Percentiles rank a stretch among this genome's conserved stretches.
Conservation (phyloP, 1,140 invertebrate genomes). For the Lanistes nyassanus region DNA sequence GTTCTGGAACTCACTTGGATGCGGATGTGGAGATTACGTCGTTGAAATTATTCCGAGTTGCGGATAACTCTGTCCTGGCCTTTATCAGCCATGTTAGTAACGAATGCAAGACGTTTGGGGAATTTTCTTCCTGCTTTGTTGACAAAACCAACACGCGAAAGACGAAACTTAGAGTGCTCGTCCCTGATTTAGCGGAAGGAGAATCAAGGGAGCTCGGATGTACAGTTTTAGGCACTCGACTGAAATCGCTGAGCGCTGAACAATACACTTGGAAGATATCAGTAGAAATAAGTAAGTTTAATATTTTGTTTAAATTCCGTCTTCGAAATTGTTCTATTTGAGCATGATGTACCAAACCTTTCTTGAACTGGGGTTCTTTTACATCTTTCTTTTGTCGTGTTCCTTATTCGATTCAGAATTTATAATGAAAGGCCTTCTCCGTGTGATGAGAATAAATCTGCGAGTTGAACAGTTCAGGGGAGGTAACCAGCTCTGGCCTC, state of each 20-base stretch:
- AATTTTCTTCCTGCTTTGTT: constrained; percentile 7
- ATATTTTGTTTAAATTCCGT: too few species aligned
- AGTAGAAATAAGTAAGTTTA: too few species aligned
- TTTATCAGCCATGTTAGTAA: constrained; percentile 11
- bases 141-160: constrained; percentile 13
- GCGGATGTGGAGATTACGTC: constrained; percentile 11
- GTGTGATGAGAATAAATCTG: too few species aligned
- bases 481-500: too few species aligned
- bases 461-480: too few species aligned
- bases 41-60: constrained; percentile 5
- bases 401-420: too few species aligned
- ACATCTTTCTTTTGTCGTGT: too few species aligned
- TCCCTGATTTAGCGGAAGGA: constrained; percentile 11
- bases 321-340: neutral
- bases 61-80: neutral
- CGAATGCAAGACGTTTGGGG: constrained; percentile 17
- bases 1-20: constrained; percentile 1
- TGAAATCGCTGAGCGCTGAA: too few species aligned
- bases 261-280: too few species aligned
- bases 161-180: constrained; percentile 8
- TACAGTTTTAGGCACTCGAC: neutral
- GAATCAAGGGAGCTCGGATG: constrained; percentile 3
- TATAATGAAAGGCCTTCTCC: too few species aligned
- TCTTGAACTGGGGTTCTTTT: too few species aligned
- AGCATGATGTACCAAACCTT: too few species aligned